Evolutionary conservation across 2,888 invertebrate species (phyloP), one percentile per base, ranked within the genome.

Genomic region (Netelia inedita): DNA sequence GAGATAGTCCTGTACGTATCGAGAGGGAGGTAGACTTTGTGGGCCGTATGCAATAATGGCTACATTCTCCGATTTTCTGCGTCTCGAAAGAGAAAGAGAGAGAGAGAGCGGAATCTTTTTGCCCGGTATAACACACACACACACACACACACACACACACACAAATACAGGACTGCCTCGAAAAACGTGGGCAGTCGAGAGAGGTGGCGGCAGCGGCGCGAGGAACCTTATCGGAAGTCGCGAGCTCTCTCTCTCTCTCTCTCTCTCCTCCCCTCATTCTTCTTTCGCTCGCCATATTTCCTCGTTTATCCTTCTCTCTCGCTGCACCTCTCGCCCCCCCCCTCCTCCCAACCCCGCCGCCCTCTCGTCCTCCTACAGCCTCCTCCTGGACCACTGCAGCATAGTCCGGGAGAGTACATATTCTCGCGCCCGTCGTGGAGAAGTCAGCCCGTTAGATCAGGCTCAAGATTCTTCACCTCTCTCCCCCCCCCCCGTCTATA

Each of bases 61-160:
- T 88, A 79, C 90, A 88, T 90, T 90, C 90, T 89, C 87, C 87
- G 91, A 91, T 91, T 91, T 91, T 89, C 90, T 88, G 88, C 91
- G 88, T 89, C 89, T 88, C 75, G 23, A 46, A 9, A 21, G 57
- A 46, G 46, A 46, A 14, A 46, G 46, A 43, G 43, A 43, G 46
- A 46, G 46, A 46, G 46, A 46, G 61, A 41, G 63, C 43, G 65
- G 43, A 19, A 14, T 50, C 59, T 19, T 53, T 57, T 57, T 19
- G 16, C 19, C 9, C 57, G 10, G 61, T 35, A 69, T 68, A 71
- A 69, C 46, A 71, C 57, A 46, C 28, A 16, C 66, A 5, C 0
- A 28, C 28, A 28, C 28, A 28, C 28, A 28, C 28, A 28, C 3
- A 28, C 5, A 28, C 28, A 28, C 0, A 28, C 5, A 28, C 28